phyloP scores from a whole-genome alignment of 2,888 invertebrate genomes.

The Parnassius smintheus region DNA sequence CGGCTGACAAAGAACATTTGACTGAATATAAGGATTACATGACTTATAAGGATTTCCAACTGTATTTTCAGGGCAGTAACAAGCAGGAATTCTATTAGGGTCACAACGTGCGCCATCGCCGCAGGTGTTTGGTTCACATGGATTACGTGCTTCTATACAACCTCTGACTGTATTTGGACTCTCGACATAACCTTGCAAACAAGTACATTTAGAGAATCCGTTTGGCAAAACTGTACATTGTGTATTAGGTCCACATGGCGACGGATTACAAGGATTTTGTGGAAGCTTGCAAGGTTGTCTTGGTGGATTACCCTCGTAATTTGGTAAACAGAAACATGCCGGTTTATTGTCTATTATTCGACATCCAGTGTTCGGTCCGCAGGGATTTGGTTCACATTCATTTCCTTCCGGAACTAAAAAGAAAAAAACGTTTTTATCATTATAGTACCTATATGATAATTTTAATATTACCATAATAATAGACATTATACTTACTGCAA shows the following conservation, averaged over 20 bases:
- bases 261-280: constrained; percentile 89
- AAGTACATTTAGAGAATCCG: constrained; percentile 93
- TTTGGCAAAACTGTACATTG: constrained; percentile 89
- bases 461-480: background rate
- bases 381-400: constrained; percentile 90
- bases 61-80: constrained; percentile 91
- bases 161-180: constrained; percentile 94
- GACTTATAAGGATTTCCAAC: constrained; percentile 91
- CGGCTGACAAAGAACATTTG: constrained; percentile 86
- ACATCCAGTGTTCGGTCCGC: constrained; percentile 92
- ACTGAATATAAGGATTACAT: constrained; percentile 82
- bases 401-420: constrained; percentile 92
- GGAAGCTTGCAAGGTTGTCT: constrained; percentile 85
- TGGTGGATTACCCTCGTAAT: constrained; percentile 93
- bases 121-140: constrained; percentile 91
- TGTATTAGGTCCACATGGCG: constrained; percentile 94
- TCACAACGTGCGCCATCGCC: constrained; percentile 90
- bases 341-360: constrained; percentile 87
- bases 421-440: constrained; percentile 11
- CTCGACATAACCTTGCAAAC: constrained; percentile 90
- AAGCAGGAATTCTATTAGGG: constrained; percentile 88
- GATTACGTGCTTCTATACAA: constrained; percentile 89
- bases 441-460: too few relatives aligned
- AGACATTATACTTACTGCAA: constrained; percentile 87
- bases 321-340: constrained; percentile 93